These are phyloP conservation scores for Alloplasta piceator DNA, from an alignment of 2,888 invertebrate genomes.

Conservation along the genomic window DNA sequence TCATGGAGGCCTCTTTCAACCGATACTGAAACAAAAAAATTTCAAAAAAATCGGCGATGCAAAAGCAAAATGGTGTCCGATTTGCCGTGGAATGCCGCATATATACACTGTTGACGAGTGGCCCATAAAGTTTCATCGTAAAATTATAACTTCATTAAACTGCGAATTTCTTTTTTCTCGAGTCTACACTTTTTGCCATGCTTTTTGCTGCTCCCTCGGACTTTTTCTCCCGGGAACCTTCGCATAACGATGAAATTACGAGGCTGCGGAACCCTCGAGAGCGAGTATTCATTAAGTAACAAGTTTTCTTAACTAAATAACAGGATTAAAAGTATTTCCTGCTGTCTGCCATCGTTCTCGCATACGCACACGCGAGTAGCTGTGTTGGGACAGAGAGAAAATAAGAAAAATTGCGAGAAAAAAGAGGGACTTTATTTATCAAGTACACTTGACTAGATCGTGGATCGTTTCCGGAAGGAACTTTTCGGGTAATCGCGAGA, in stretches of 20 bases:
- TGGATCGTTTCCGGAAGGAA: no score
- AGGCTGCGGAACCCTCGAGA: constrained; percentile 40
- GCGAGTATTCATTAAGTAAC: constrained; percentile 57
- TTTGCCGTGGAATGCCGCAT: not conserved
- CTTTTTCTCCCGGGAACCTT: constrained; percentile 12
- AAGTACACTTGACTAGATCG: no score
- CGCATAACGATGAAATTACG: constrained; percentile 58
- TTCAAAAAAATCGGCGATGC: no score
- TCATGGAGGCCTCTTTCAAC: no score
- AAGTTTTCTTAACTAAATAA: constrained; percentile 61
- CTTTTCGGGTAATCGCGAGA: no score
- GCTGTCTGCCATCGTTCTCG: constrained; percentile 2
- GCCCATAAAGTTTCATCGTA: constrained; percentile 63
- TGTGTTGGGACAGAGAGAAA: constrained; percentile 8
- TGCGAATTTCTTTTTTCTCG: constrained; percentile 56
- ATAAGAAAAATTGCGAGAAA: constrained; percentile 20
- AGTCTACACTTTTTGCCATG: constrained; percentile 22
- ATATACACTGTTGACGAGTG: constrained; percentile 55
- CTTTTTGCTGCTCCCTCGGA: constrained; percentile 24
- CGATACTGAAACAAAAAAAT: no score
- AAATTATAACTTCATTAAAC: constrained; percentile 66
- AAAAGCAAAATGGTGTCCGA: no score
- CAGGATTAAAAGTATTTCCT: constrained; percentile 61
- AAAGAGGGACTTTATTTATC: not conserved
- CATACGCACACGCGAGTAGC: constrained; percentile 12